These are phyloP conservation scores for Phocoena phocoena DNA, from an alignment of 2,113 vertebrate genomes.

Conservation along the genomic window DNA sequence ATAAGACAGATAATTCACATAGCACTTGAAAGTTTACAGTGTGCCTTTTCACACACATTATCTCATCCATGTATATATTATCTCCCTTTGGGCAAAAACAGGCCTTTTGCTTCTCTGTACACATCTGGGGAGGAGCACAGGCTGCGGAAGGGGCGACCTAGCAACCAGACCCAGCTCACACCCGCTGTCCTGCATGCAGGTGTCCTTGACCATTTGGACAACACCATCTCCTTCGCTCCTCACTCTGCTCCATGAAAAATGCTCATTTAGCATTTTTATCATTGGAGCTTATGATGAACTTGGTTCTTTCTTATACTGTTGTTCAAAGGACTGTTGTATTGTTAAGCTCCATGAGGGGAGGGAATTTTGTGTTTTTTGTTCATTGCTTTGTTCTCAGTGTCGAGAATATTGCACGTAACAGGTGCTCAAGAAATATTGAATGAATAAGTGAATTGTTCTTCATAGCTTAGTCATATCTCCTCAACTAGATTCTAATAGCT, in stretches of 20 bases:
- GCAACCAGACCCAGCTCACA: not conserved
- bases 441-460: not conserved
- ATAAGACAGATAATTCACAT: slow-evolving; percentile 62
- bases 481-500: not conserved
- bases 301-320: not conserved
- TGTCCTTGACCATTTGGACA: not conserved
- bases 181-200: not conserved
- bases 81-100: slow-evolving; percentile 38
- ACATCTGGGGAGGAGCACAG: not conserved
- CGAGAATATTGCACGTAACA: not conserved
- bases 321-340: not conserved
- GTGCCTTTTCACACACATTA: slow-evolving; percentile 53
- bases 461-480: not conserved
- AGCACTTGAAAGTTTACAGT: slow-evolving; percentile 43
- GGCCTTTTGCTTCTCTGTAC: slow-evolving; percentile 21
- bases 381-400: not conserved
- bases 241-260: not conserved
- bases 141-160: not conserved
- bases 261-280: not conserved
- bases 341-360: not conserved
- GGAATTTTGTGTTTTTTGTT: slow-evolving; percentile 29
- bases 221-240: not conserved
- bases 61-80: slow-evolving; percentile 45
- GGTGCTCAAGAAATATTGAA: not conserved
- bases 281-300: not conserved